phyloP scores from a whole-genome alignment of 1,140 invertebrate species.

The Potamilus streckersoni region DNA sequence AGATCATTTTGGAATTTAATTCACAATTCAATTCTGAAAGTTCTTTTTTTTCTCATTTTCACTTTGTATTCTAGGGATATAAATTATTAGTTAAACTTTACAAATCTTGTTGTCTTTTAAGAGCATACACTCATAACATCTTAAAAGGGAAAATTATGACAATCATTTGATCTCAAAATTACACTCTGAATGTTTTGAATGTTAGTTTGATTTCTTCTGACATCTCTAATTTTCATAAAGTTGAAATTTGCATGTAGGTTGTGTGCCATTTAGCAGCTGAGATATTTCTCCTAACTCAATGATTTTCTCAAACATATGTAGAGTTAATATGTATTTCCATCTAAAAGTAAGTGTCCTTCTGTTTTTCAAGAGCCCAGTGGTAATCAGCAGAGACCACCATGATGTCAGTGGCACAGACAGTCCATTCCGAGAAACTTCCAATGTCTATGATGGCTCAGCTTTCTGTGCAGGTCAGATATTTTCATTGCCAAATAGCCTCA shows the following conservation, averaged over 20 bases:
- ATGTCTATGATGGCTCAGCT: conserved; percentile 77
- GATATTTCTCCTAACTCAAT: neutral
- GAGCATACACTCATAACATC: no score
- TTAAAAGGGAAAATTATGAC: no score
- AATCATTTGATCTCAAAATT: no score
- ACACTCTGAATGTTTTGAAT: neutral
- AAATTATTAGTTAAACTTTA: no score
- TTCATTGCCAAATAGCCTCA: no score
- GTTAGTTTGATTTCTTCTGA: neutral
- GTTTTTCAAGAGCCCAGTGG: conserved; percentile 71
- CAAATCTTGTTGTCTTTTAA: no score
- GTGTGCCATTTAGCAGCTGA: neutral
- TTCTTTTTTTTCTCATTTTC: no score
- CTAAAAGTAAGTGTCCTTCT: neutral
- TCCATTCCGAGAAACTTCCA: conserved; percentile 78
- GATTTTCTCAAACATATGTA: neutral
- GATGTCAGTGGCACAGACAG: conserved; percentile 80
- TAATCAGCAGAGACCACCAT: conserved; percentile 78
- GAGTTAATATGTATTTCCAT: neutral
- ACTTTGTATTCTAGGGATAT: no score
- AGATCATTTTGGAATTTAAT: no score
- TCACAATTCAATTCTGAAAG: no score
- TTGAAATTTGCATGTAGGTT: neutral
- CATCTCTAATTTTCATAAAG: neutral
- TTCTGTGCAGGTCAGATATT: conserved; percentile 72